Percentiles rank a stretch among this genome's conserved stretches.
Evolutionary conservation across 2,888 invertebrate species (phyloP).

Genomic region (Entomobrya proxima): DNA sequence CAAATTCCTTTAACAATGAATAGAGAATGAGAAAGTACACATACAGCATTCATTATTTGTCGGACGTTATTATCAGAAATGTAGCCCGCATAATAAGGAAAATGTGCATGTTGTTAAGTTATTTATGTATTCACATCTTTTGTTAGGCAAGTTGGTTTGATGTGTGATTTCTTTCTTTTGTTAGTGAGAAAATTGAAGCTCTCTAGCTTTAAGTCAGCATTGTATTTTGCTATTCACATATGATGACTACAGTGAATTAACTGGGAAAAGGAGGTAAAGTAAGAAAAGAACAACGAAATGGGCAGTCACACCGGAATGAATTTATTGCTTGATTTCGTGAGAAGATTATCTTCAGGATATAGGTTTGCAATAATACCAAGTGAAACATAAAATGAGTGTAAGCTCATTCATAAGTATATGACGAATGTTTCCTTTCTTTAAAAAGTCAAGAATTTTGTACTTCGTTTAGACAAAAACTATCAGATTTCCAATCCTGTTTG

Average conservation of each 20-base stretch:
- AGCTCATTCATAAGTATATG: not conserved
- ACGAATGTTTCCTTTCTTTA: not conserved
- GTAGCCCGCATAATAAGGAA: slow-evolving; percentile 17
- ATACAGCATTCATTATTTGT: slow-evolving; percentile 17
- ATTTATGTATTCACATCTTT: slow-evolving; percentile 51
- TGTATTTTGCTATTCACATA: too few relatives aligned
- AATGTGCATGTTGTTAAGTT: not conserved
- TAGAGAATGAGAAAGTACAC: slow-evolving; percentile 49
- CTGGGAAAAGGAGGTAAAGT: slow-evolving; percentile 33
- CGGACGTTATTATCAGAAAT: slow-evolving; percentile 48
- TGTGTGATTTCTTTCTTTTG: slow-evolving; percentile 42
- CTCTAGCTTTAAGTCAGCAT: not conserved
- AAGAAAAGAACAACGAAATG: slow-evolving; percentile 47
- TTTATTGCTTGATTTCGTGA: slow-evolving; percentile 66
- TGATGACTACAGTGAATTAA: not conserved
- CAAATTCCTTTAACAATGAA: slow-evolving; percentile 33
- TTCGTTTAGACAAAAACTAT: not conserved
- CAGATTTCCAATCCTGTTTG: slow-evolving; percentile 37
- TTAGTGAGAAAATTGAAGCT: slow-evolving; percentile 48
- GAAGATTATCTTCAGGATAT: slow-evolving; percentile 39
- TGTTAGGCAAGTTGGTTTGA: slow-evolving; percentile 17
- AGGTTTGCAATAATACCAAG: not conserved
- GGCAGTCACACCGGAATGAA: slow-evolving; percentile 53
- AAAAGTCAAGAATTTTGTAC: not conserved
- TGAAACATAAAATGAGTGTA: not conserved